phyloP scores from a whole-genome alignment of 2,113 vertebrate genomes.

The rat (Rattus norvegicus) region DNA sequence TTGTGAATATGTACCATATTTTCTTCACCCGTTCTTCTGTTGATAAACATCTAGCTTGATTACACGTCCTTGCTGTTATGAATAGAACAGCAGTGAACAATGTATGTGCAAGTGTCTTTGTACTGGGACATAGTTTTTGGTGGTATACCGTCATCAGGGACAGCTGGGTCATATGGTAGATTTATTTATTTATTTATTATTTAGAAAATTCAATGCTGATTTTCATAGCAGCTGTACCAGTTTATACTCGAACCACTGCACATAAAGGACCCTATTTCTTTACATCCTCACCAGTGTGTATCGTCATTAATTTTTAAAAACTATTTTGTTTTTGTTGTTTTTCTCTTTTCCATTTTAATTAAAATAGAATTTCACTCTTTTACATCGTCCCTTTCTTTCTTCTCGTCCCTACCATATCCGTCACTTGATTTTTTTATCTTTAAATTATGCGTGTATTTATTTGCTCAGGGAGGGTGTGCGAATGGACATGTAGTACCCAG shows the following conservation, averaged over 20 bases:
- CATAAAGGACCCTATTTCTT: background rate
- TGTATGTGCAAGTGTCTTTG: background rate
- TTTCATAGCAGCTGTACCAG: background rate
- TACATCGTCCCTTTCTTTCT: background rate
- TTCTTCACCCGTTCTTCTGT: background rate
- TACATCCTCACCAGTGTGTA: background rate
- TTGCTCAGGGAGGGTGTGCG: background rate
- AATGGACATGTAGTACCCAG: background rate
- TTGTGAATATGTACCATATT: background rate
- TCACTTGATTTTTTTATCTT: background rate
- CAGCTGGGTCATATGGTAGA: background rate
- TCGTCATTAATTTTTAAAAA: background rate
- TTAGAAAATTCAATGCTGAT: background rate
- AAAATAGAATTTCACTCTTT: background rate
- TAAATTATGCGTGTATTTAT: background rate
- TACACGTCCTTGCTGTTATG: background rate
- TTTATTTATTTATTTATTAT: background rate
- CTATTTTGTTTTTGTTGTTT: background rate
- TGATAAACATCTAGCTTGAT: background rate
- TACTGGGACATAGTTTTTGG: background rate
- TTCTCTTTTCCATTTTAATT: background rate
- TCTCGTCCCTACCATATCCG: background rate
- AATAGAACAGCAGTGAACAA: background rate
- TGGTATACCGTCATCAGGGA: background rate
- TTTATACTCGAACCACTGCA: background rate